Base-by-base conservation (phyloP, 1,140 invertebrate genomes). In the Holotrichia oblita region DNA sequence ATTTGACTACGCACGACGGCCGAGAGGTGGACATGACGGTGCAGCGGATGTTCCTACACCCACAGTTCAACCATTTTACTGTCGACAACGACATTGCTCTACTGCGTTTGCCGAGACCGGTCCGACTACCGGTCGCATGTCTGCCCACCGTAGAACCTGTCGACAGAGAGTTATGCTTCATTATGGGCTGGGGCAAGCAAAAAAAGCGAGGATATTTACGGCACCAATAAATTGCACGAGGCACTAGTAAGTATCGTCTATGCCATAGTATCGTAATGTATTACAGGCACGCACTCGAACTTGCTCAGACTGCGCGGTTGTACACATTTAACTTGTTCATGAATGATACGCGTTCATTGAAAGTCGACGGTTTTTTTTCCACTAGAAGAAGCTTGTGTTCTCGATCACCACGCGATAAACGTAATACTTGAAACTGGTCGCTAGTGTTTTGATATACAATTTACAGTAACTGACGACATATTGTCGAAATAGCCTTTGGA, bases 11-110 rank as follows among this genome's bases (percentile, higher is more conserved):
- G 17, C 88, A 89, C 42, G 93, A 95, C 80, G 93, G 91, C 40
- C 89, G 91, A 0, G 94, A 95, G 84, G 85, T 94, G 42, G 93
- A 95, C 84, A 90, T 94, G 84, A 90, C 90, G 81, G 93, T 98
- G 34, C 90, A 90, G 20, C 91, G 92, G 72, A 91, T 93, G 61
- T 92, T 93, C 80, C 90, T 93, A 27, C 97, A 98, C 88, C 95
- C 95, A 0, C 89, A 92, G 22, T 98, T 97, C 86, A 94, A 97
- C 83, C 91, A 92, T 20, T 91, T 94, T 77, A 98, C 95, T 0
- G 96, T 98, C 34, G 94, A 97, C 84, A 97, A 97, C 85, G 97
- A 99, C 86, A 93, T 98, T 24, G 97, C 96, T 3, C 87, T 98
- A 64, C 87, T 99, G 14, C 88, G 92, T 79, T 86, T 94, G 40